These are phyloP conservation scores for Osmoderma eremita DNA, from an alignment of 2,888 invertebrate species.

Conservation along the genomic window DNA sequence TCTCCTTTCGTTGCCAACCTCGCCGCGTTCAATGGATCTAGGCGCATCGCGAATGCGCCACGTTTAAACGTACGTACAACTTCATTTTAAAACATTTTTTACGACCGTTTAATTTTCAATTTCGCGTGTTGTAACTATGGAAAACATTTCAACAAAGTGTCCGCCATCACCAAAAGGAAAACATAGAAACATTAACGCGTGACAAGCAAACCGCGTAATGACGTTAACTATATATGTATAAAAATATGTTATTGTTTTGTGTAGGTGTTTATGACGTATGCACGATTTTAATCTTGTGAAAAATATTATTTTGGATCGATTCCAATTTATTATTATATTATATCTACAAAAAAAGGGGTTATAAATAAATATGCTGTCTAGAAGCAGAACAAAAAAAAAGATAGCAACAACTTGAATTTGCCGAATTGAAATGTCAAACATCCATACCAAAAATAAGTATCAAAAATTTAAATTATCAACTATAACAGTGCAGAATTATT, in stretches of 20 bases:
- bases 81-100: background rate
- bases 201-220: conserved; percentile 1
- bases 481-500: no score
- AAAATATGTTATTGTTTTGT: conserved; percentile 9
- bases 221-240: no score
- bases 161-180: no score
- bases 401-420: no score
- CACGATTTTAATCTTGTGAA: background rate
- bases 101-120: no score
- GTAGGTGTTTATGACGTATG: conserved; percentile 18
- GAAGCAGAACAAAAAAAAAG: no score
- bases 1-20: conserved; percentile 31
- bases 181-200: background rate
- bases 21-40: conserved; percentile 14
- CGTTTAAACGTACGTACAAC: conserved; percentile 17
- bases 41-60: conserved; percentile 3
- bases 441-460: no score
- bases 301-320: background rate
- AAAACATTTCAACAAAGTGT: background rate
- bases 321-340: background rate
- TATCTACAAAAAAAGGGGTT: no score
- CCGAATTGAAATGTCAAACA: no score
- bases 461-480: no score
- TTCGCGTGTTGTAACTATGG: background rate
- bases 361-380: no score